Evolutionary conservation across 2,113 vertebrate genomes (phyloP).

Genomic region (Equus przewalskii): DNA sequence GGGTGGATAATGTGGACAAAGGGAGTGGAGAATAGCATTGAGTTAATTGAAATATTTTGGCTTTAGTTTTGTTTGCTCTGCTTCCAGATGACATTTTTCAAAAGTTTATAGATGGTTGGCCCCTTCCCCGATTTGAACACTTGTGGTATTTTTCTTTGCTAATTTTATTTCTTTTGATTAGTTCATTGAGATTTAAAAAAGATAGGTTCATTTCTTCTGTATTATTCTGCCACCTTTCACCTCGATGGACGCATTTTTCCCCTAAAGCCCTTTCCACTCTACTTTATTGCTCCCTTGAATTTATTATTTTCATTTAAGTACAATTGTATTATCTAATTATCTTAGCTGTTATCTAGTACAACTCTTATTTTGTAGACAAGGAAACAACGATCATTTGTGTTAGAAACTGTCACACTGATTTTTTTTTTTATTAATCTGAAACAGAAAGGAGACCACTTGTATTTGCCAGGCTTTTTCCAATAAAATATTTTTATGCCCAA

Average conservation of each 20-base stretch:
- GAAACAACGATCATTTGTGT: slow-evolving; percentile 4
- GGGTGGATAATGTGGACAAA: background rate
- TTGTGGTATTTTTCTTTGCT: background rate
- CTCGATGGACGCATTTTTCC: background rate
- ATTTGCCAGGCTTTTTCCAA: background rate
- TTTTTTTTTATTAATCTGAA: background rate
- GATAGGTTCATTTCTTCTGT: background rate
- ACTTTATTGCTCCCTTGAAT: background rate
- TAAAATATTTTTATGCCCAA: slow-evolving; percentile 33
- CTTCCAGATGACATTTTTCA: background rate
- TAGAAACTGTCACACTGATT: background rate
- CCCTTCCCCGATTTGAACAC: background rate
- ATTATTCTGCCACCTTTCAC: background rate
- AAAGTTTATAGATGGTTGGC: background rate
- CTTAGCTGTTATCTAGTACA: background rate
- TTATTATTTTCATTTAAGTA: slow-evolving; percentile 39
- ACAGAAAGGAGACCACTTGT: background rate
- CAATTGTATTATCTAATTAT: background rate
- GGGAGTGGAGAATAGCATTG: background rate
- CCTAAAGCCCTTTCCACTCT: background rate
- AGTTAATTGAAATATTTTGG: background rate
- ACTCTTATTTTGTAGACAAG: background rate
- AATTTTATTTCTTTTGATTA: slow-evolving; percentile 32
- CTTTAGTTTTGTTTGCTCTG: slow-evolving; percentile 5
- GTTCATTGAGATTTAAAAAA: slow-evolving; percentile 34